These are phyloP conservation scores for Dynastes hyllus DNA, from an alignment of 2,888 invertebrate genomes.

Conservation along the genomic window DNA sequence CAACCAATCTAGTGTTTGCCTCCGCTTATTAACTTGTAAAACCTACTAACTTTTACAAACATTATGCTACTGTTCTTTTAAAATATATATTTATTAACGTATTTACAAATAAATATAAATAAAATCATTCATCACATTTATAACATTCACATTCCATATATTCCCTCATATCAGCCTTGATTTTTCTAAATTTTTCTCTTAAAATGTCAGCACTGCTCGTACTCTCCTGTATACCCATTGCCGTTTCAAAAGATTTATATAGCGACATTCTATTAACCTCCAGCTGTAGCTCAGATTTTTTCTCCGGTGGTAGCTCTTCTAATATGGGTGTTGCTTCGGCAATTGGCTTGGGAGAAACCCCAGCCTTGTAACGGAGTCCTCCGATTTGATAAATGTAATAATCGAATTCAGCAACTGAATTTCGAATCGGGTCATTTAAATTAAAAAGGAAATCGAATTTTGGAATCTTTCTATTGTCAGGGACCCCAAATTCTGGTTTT, in stretches of 20 bases:
- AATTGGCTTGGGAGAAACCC: slow-evolving; percentile 25
- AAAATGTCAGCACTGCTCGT: slow-evolving; percentile 42
- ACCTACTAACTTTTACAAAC: no score
- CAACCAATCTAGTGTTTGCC: no score
- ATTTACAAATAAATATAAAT: neutral
- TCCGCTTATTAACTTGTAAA: no score
- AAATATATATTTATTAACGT: slow-evolving; percentile 3
- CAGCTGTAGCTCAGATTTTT: slow-evolving; percentile 1
- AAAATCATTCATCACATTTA: slow-evolving; percentile 34
- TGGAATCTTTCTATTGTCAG: slow-evolving; percentile 21
- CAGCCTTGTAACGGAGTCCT: slow-evolving; percentile 32
- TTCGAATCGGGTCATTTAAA: slow-evolving; percentile 32
- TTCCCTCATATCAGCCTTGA: slow-evolving; percentile 34
- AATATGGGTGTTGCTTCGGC: no score
- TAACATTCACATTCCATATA: slow-evolving; percentile 48
- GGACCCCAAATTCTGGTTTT: neutral
- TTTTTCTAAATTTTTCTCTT: slow-evolving; percentile 42
- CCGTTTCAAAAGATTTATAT: slow-evolving; percentile 45
- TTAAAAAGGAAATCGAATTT: slow-evolving; percentile 49
- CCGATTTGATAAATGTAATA: slow-evolving; percentile 50
- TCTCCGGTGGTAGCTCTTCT: neutral
- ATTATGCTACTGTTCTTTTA: no score
- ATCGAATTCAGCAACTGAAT: slow-evolving; percentile 49
- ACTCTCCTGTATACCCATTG: slow-evolving; percentile 40
- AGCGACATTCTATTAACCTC: slow-evolving; percentile 5